phyloP scores from a whole-genome alignment of 53 echinoderm and acorn worm genomes.

The Pentamera pediparva region DNA sequence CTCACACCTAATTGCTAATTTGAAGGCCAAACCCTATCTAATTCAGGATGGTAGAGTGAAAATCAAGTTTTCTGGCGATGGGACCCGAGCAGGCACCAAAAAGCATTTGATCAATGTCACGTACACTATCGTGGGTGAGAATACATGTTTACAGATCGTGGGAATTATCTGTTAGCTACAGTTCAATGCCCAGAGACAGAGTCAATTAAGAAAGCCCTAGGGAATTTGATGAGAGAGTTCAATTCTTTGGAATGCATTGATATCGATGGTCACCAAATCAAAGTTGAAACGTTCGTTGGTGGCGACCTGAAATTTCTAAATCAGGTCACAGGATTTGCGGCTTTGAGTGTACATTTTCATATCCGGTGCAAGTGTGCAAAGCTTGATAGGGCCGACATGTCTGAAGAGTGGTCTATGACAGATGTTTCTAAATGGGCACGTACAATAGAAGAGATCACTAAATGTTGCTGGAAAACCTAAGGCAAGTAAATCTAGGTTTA shows the following conservation, averaged over 20 bases:
- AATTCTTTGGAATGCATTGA: slow-evolving; percentile 25
- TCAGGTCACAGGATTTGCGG: slow-evolving; percentile 59
- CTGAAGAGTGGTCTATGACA: neutral
- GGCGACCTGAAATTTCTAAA: slow-evolving; percentile 63
- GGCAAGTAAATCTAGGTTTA: neutral
- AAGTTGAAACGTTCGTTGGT: slow-evolving; percentile 43
- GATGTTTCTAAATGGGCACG: neutral
- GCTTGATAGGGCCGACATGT: neutral
- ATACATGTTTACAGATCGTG: slow-evolving; percentile 48
- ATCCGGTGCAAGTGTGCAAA: slow-evolving; percentile 62
- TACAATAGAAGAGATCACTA: neutral
- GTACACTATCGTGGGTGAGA: slow-evolving; percentile 52
- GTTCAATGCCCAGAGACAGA: slow-evolving; percentile 55
- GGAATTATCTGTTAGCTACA: slow-evolving; percentile 60
- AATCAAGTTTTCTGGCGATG: slow-evolving; percentile 65
- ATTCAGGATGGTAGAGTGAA: slow-evolving; percentile 44
- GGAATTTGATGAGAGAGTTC: slow-evolving; percentile 39
- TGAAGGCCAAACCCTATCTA: too few relatives aligned
- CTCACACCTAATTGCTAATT: too few relatives aligned
- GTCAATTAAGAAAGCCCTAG: slow-evolving; percentile 39
- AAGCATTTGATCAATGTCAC: slow-evolving; percentile 54
- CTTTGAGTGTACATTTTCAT: slow-evolving; percentile 47
- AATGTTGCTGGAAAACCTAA: neutral
- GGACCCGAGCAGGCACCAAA: slow-evolving; percentile 49
- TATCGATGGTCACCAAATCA: slow-evolving; percentile 26